phyloP scores from a whole-genome alignment of 2,888 invertebrate species.

The Fragum sueziense region DNA sequence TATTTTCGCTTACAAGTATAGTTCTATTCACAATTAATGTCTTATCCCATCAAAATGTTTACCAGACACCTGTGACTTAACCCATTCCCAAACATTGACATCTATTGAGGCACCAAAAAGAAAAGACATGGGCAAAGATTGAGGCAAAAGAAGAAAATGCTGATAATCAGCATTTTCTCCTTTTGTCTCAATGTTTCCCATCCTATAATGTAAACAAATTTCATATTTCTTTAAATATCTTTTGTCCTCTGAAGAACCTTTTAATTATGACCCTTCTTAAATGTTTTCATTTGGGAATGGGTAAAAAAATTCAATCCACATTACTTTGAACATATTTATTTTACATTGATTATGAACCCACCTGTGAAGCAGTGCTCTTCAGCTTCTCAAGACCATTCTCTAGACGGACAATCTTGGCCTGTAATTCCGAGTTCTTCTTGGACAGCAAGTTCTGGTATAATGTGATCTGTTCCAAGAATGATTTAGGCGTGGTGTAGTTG shows the following conservation, averaged over 20 bases:
- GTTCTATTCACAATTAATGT: too few species aligned
- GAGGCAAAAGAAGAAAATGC: too few species aligned
- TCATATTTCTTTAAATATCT: not conserved
- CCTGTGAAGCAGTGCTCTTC: conserved; percentile 93
- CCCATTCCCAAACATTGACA: too few species aligned
- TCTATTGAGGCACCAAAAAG: not conserved
- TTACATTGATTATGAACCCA: conserved; percentile 47
- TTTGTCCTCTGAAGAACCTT: not conserved
- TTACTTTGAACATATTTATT: not conserved
- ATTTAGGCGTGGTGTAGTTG: conserved; percentile 98
- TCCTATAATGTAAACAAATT: not conserved
- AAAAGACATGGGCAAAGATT: too few species aligned
- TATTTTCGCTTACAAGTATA: too few species aligned
- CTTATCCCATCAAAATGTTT: too few species aligned
- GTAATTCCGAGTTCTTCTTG: conserved; percentile 92
- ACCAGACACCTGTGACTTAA: too few species aligned
- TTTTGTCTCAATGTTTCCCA: too few species aligned
- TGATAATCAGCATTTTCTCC: not conserved
- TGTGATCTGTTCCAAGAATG: conserved; percentile 97
- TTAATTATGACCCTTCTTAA: not conserved
- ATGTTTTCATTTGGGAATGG: not conserved
- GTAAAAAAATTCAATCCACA: not conserved
- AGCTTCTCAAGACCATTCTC: conserved; percentile 97
- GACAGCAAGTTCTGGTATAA: conserved; percentile 93
- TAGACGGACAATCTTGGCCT: conserved; percentile 91